Base-by-base conservation (phyloP, 2,113 vertebrate genomes). In the Poecilia latipinna region DNA sequence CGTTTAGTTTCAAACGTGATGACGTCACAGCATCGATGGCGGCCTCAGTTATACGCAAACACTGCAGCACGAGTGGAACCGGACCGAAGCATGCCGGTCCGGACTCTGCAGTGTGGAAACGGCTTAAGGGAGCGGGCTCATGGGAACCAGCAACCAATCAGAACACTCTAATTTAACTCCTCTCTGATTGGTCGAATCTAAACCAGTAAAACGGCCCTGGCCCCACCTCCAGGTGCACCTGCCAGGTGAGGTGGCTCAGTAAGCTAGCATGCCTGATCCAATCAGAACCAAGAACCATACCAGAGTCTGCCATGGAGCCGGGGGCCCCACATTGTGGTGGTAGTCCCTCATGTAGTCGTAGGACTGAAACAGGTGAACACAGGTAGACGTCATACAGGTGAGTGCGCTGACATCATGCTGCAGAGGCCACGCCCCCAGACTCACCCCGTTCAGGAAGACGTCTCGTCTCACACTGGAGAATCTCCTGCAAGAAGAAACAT, bases 311-410 rank as follows among this genome's bases (percentile, higher is more conserved):
- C 98, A 99, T 1, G 97, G 97, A 72, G 97, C 95, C 0, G 98
- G 97, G 81, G 97, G 97, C 54, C 98, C 98, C 80, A 99, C 97
- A 89, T 93, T 98, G 93, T 99, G 95, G 72, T 95, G 97, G 87
- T 99, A 99, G 83, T 99, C 97, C 84, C 97, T 96, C 96, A 99
- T 97, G 92, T 99, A 99, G 94, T 99, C 97, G 79, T 99, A 99
- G 69, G 97, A 98, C 98, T 99, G 94, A 17, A 76, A 75, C 63
- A 86, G 62, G 24, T 61, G 69, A 65, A 69, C 24, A 72, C 11
- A 6, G 11, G 51, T 57, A 3, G 24, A 57, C 24, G 24, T 57
- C 51, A 57, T 44, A 78, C 79, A 81, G 39, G 29, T 69, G 13
- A 82, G 65, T 13, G 61, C 1, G 29, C 31, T 2, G 4, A 33